Evolutionary conservation across 2,113 vertebrate genomes (phyloP), one percentile per base, ranked within the genome.

Genomic region (Amphilophus citrinellus): DNA sequence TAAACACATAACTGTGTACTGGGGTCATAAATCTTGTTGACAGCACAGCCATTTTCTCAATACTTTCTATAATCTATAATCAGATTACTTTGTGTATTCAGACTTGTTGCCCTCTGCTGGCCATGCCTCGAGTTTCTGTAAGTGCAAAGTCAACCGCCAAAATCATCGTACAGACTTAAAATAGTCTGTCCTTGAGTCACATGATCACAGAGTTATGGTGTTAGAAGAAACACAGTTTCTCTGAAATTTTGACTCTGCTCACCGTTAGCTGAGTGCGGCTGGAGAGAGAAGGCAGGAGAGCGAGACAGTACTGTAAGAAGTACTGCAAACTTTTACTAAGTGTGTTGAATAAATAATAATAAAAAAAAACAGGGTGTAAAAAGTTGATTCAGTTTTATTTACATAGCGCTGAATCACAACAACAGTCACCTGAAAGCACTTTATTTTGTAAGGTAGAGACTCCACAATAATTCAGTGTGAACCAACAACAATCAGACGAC

Each of bases 141-240:
- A n/a, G 68, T 14, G 27, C 47, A 35, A 32, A 20, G 10, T 71
- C 44, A 50, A 30, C 22, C 7, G 11, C 3, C 13, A 47, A 50
- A 17, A 50, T 15, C 14, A 47, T 27, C 63, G 27, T 44, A 47
- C 39, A 6, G 0, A 47, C 20, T 24, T 10, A 22, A 1, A 24
- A 0, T 0, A 0, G 44, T 44, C 1, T 27, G 14, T 47, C 2
- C 2, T 68, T 27, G 1, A 68, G 39, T 0, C 18, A 50, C 27
- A 18, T 50, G 22, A 68, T 9, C 8, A 68, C 22, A 11, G 65
- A 50, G 10, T 27, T 44, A 6, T 30, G 30, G 47, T 44, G 22
- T 17, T 47, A 18, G 44, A 66, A 68, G 22, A 22, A 68, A 0
- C 65, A 50, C 3, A 47, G 17, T 47, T 24, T 27, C 42, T 6